A percentile compares a stretch with the other conserved stretches of the same genome.
Conservation (phyloP, 2,797 vertebrate species). For the Eospalax fontanierii region DNA sequence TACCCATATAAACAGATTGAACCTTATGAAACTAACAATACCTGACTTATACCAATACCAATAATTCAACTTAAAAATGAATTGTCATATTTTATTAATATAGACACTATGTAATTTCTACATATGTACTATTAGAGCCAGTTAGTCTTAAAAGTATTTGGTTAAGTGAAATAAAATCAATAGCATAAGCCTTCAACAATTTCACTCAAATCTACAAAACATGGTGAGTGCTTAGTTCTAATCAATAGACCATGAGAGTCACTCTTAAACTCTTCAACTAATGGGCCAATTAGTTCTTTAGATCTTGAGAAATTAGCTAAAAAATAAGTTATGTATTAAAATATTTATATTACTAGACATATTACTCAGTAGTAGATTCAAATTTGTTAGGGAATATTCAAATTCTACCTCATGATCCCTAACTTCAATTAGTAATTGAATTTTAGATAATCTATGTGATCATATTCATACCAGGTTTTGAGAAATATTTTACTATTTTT, state of each 20-base stretch:
- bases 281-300: conserved; percentile 21
- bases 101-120: conserved; percentile 25
- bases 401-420: conserved; percentile 14
- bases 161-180: conserved; percentile 24
- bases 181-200: neutral
- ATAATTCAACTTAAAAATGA: too few relatives aligned
- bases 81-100: conserved; percentile 1
- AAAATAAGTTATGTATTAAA: conserved; percentile 33
- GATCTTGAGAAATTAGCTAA: conserved; percentile 52
- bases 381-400: conserved; percentile 51
- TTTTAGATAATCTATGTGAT: conserved; percentile 2
- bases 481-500: too few relatives aligned
- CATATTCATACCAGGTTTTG: neutral
- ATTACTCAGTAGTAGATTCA: conserved; percentile 24
- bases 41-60: too few relatives aligned
- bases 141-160: conserved; percentile 1
- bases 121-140: neutral
- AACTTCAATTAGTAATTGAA: conserved; percentile 27
- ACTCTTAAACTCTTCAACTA: neutral
- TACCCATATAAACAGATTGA: neutral
- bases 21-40: conserved; percentile 37
- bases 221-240: neutral
- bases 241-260: neutral
- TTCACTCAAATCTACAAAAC: conserved; percentile 22
- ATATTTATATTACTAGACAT: neutral